Base-by-base conservation (phyloP, 2,797 vertebrate genomes). In the Oophaga sylvatica region DNA sequence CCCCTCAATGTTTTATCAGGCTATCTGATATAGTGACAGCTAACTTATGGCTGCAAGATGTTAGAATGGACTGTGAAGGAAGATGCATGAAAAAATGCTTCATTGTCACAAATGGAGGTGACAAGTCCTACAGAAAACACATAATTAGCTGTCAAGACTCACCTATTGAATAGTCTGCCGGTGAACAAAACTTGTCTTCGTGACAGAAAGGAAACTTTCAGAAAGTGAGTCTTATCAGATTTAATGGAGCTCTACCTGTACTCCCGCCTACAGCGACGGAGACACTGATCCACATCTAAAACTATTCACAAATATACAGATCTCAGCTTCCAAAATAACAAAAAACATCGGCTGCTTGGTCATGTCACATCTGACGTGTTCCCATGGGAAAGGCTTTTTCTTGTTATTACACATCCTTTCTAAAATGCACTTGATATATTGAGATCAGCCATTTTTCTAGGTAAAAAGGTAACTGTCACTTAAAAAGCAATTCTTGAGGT, bases 111-210 rank as follows among this genome's bases (percentile, higher is more conserved):
- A 84, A 84, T 76, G 71, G 71, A 84, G 63, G 71, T 65, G 83
- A 84, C 71, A 84, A 62, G 65, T 75, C 22, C 59, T 68, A 35
- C 8, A 29, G 60, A 68, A 79, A n/a, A 57, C 19, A 20, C 19
- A 78, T 85, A 79, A 85, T 79, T 67, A 79, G 16, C 84, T 85
- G 84, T 85, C 84, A 78, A 78, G 84, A 79, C 41, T 77, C 73
- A 56, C 62, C n/a, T 67, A 53, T 41, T 78, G 48, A 85, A 68
- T n/a, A 63, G 71, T 77, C 71, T 65, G 20, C 7, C 70, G 2
- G 70, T 20, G 71, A 77, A 76, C 22, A 84, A 76, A 84, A 84
- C 22, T 29, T 84, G 59, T 84, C 83, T 84, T 48, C 22, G 71
- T 3, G 1, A 9, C 59, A 84, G 59, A 84, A 84, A 76, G 17